Percentiles rank a stretch among this genome's conserved stretches.
These are phyloP conservation scores for Maniola jurtina DNA, from an alignment of 1,140 invertebrate species.

Conservation along the genomic window DNA sequence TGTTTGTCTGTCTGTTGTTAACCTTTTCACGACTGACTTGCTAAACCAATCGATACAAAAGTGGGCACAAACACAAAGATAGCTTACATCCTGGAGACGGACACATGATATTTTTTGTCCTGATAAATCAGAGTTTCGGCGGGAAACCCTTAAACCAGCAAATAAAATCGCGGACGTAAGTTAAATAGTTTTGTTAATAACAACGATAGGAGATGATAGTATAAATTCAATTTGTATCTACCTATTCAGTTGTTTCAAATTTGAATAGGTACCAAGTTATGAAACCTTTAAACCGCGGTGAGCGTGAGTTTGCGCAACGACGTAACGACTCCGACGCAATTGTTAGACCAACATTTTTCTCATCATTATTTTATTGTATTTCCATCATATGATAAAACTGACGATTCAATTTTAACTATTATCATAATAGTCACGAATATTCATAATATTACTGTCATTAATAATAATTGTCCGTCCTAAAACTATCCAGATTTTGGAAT, in stretches of 20 bases:
- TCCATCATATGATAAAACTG: not conserved
- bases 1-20: too few relatives aligned
- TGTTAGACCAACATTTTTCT: constrained; percentile 25
- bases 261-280: not conserved
- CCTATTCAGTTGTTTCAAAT: not conserved
- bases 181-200: too few relatives aligned
- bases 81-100: too few relatives aligned
- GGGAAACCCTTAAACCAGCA: too few relatives aligned
- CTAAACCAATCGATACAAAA: too few relatives aligned
- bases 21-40: too few relatives aligned
- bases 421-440: not conserved
- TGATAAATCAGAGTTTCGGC: too few relatives aligned
- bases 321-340: constrained; percentile 15
- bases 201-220: too few relatives aligned
- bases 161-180: too few relatives aligned
- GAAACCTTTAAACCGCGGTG: constrained; percentile 1
- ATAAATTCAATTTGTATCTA: not conserved
- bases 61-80: too few relatives aligned
- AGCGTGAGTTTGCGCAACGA: constrained; percentile 15
- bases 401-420: not conserved
- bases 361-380: constrained; percentile 9
- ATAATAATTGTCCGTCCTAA: not conserved
- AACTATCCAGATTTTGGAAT: too few relatives aligned
- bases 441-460: constrained; percentile 1
- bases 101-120: too few relatives aligned